phyloP scores from a whole-genome alignment of 2,888 invertebrate genomes.

The Nyleta sp. region DNA sequence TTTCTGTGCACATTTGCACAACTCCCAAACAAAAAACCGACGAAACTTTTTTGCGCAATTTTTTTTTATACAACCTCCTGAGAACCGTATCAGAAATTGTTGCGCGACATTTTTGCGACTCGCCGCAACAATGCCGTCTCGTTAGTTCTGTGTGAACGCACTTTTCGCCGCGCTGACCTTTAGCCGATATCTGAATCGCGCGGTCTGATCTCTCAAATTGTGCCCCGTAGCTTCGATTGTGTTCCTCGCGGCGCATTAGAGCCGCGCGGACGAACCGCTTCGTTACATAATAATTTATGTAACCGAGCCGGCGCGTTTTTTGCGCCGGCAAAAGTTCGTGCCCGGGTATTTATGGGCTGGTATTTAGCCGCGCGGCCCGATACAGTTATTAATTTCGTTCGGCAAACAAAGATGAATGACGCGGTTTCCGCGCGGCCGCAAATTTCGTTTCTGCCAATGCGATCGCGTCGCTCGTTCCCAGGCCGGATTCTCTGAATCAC shows the following conservation, averaged over 20 bases:
- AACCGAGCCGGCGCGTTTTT: slow-evolving; percentile 41
- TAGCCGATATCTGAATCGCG: slow-evolving; percentile 28
- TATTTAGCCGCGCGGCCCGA: slow-evolving; percentile 25
- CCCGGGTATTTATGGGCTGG: slow-evolving; percentile 37
- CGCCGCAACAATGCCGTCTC: no score
- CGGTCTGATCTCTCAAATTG: slow-evolving; percentile 38
- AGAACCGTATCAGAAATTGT: no score
- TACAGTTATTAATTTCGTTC: slow-evolving; percentile 42
- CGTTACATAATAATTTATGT: slow-evolving; percentile 57
- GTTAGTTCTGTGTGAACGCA: slow-evolving; percentile 31
- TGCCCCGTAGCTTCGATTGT: slow-evolving; percentile 44
- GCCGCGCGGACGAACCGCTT: slow-evolving; percentile 8
- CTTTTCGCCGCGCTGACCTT: slow-evolving; percentile 30
- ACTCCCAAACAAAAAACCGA: no score
- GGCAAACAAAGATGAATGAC: slow-evolving; percentile 30
- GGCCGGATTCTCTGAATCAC: slow-evolving; percentile 49
- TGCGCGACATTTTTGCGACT: no score
- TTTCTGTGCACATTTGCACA: no score
- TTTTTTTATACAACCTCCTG: no score
- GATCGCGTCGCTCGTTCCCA: slow-evolving; percentile 38
- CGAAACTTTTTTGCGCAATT: no score
- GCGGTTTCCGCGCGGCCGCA: no score
- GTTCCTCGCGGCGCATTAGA: no score
- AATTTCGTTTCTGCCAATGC: slow-evolving; percentile 35
- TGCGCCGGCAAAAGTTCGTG: slow-evolving; percentile 35